Conservation (phyloP, 2,797 vertebrate genomes). For the Sebastes itinus region DNA sequence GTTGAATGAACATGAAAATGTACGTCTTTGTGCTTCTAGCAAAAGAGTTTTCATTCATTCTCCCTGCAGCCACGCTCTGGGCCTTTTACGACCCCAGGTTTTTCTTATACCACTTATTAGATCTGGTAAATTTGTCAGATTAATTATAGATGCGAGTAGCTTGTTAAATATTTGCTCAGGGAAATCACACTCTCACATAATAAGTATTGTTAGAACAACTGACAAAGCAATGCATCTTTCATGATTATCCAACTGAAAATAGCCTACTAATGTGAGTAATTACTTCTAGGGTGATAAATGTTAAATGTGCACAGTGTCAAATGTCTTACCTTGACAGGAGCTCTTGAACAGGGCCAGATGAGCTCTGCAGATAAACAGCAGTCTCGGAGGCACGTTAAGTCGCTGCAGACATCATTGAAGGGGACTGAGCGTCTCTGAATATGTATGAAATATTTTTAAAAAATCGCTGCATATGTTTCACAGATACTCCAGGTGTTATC, state of each 20-base stretch:
- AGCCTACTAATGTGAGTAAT: conserved; percentile 6
- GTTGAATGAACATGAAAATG: conserved; percentile 5
- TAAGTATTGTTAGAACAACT: conserved; percentile 21
- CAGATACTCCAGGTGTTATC: conserved; percentile 48
- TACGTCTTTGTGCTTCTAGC: neutral
- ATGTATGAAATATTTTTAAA: conserved; percentile 21
- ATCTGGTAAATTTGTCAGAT: conserved; percentile 35
- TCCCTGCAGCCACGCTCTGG: conserved; percentile 26
- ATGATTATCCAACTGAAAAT: conserved; percentile 6
- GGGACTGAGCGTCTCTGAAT: conserved; percentile 39
- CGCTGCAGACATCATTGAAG: conserved; percentile 47
- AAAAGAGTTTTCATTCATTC: conserved; percentile 19
- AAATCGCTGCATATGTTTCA: conserved; percentile 43
- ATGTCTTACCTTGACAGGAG: conserved; percentile 73
- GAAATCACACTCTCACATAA: conserved; percentile 17
- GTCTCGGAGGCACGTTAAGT: conserved; percentile 57
- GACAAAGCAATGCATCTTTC: conserved; percentile 22
- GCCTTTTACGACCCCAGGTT: conserved; percentile 16
- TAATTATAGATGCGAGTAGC: conserved; percentile 43
- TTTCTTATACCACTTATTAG: conserved; percentile 16
- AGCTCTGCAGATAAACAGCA: conserved; percentile 50
- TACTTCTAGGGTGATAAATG: conserved; percentile 26
- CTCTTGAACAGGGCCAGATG: conserved; percentile 33
- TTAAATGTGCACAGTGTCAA: conserved; percentile 24
- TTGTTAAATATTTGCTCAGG: conserved; percentile 49